Evolutionary conservation across 1,140 invertebrate species (phyloP).

Genomic region (Bombus fervidus): DNA sequence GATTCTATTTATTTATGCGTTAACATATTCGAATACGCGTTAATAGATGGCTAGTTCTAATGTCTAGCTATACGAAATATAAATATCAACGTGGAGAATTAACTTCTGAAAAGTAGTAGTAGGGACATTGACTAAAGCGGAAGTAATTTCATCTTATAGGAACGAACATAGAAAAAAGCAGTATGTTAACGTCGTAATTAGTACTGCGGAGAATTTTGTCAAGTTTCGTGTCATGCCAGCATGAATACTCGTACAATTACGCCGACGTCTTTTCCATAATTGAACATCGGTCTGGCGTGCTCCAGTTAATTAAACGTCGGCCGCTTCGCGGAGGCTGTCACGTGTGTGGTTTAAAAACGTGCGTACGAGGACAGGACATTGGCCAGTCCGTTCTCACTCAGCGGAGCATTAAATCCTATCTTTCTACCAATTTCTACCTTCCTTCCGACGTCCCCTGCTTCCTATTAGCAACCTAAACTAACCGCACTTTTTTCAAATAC

Average conservation of each 20-base stretch:
- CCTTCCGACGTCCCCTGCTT: no score
- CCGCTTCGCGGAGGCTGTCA: background rate
- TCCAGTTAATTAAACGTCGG: conserved; percentile 47
- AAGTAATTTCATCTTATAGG: background rate
- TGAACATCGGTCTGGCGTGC: conserved; percentile 14
- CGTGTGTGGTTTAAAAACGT: conserved; percentile 9
- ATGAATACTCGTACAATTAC: conserved; percentile 31
- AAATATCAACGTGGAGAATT: no score
- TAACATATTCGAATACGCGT: no score
- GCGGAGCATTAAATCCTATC: background rate
- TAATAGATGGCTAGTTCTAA: no score
- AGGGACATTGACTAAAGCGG: background rate
- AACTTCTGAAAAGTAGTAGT: background rate
- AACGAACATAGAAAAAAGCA: background rate
- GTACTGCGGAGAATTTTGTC: background rate
- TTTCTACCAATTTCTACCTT: background rate
- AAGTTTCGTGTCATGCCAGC: background rate
- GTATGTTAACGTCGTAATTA: background rate
- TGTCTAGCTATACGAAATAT: no score
- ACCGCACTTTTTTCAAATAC: no score
- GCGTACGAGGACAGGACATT: background rate
- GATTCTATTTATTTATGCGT: no score
- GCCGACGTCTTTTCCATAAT: conserved; percentile 27
- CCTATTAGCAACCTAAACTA: background rate
- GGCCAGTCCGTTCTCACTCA: background rate